Base-by-base conservation (phyloP, 2,113 vertebrate genomes). In the Oncorhynchus clarkii region DNA sequence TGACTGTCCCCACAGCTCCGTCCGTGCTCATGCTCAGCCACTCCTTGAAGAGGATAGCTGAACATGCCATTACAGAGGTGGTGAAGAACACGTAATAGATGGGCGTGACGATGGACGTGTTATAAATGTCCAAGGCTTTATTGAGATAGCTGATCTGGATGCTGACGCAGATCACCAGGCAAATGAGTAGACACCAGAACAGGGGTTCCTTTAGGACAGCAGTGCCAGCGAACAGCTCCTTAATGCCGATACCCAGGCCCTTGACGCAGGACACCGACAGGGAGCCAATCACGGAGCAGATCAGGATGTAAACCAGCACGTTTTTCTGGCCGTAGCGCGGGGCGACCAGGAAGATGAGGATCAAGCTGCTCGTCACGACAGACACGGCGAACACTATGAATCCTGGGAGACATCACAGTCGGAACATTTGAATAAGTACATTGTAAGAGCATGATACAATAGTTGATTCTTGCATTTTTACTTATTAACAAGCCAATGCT, bases 141-240 rank as follows among this genome's bases (percentile, higher is more conserved):
- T 96, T 96, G 78, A 96, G 89, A 67, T 95, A 96, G 86, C 92
- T 96, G 79, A 96, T 95, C 82, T 96, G 95, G 80, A 93, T 9
- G 22, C 89, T 95, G 88, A 96, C 70, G 67, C 94, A 96, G 79
- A 93, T 75, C 74, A 92, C 84, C 80, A 96, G 90, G 87, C 92
- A 93, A 67, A 95, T 66, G 48, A 94, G 76, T 24, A 96, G 85
- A 27, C 90, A 80, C 94, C 94, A 95, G 70, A 91, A 92, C 59
- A 96, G 39, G 39, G 94, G 93, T 51, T 95, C 91, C 84, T 90
- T 93, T 85, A 94, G 92, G 70, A 94, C 92, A 1, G 92, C 89
- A 29, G 91, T 93, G 65, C 94, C 94, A 0, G 91, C 89, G 77
- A 96, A 91, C 45, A 94, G 65, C 79, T 45, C 39, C 39, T 95